phyloP scores from a whole-genome alignment of 2,113 vertebrate genomes.

The Ophiodon elongatus region DNA sequence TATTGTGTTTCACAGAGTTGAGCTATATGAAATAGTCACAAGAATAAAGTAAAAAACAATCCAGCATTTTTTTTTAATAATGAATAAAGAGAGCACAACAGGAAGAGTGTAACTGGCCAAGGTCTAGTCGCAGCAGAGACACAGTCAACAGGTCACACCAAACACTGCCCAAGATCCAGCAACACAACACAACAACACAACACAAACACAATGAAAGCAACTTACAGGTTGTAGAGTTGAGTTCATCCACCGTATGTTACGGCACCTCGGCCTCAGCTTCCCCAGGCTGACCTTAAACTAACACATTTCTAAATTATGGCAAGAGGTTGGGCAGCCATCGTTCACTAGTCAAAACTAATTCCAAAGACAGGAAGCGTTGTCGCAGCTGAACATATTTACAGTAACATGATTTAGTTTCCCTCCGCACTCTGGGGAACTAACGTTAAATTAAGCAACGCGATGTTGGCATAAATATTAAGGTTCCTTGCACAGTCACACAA shows the following conservation, averaged over 20 bases:
- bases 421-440: background rate
- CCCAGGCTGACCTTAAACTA: background rate
- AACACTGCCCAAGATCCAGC: background rate
- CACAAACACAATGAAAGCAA: background rate
- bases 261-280: background rate
- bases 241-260: background rate
- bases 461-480: background rate
- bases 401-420: background rate
- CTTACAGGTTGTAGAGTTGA: constrained; percentile 13
- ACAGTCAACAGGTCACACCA: background rate
- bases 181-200: background rate
- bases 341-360: too few species aligned
- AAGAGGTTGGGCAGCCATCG: background rate
- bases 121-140: background rate
- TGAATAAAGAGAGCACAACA: background rate
- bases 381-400: too few species aligned
- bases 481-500: background rate
- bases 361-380: too few species aligned
- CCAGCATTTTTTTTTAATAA: background rate
- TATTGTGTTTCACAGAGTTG: background rate
- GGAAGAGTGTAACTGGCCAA: background rate
- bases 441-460: background rate
- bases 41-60: background rate
- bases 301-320: background rate
- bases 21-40: background rate